Conservation (phyloP, 1,140 invertebrate species). For the Galendromus occidentalis region DNA sequence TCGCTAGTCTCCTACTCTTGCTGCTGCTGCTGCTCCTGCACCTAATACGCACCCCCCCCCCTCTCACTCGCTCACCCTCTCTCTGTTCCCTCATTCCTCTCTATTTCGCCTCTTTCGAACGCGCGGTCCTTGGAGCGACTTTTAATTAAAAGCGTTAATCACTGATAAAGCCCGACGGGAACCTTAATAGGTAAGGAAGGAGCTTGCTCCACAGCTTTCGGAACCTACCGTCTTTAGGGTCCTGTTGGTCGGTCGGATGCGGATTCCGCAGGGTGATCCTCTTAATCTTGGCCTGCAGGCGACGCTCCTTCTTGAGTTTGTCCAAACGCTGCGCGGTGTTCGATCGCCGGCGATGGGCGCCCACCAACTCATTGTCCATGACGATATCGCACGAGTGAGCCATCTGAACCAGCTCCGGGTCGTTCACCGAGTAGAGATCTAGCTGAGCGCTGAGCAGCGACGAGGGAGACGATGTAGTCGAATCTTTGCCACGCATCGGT, state of each 20-base stretch:
- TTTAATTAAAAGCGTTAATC: neutral
- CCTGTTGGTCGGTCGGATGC: neutral
- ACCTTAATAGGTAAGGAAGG: neutral
- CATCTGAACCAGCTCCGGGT: conserved; percentile 21
- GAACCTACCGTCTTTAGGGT: neutral
- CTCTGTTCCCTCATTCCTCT: neutral
- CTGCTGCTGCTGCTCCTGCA: neutral
- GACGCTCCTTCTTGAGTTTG: conserved; percentile 63
- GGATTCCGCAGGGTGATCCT: conserved; percentile 21
- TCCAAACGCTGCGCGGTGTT: conserved; percentile 74
- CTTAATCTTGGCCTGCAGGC: conserved; percentile 35
- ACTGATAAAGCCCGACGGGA: conserved; percentile 14
- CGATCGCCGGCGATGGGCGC: conserved; percentile 50
- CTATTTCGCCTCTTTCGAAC: neutral
- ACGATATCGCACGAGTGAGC: conserved; percentile 30
- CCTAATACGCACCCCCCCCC: neutral
- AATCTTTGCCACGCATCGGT: conserved; percentile 51
- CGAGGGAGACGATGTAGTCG: conserved; percentile 30
- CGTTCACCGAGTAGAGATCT: conserved; percentile 6
- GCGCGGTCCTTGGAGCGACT: neutral
- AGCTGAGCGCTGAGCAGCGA: neutral
- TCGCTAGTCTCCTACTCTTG: neutral
- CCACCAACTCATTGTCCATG: conserved; percentile 45
- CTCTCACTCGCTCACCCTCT: neutral
- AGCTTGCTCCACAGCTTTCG: conserved; percentile 27